A percentile compares a stretch with the other conserved stretches of the same genome.
Evolutionary conservation across 1,140 invertebrate genomes (phyloP).

Genomic region (Heliconius eleuchia): DNA sequence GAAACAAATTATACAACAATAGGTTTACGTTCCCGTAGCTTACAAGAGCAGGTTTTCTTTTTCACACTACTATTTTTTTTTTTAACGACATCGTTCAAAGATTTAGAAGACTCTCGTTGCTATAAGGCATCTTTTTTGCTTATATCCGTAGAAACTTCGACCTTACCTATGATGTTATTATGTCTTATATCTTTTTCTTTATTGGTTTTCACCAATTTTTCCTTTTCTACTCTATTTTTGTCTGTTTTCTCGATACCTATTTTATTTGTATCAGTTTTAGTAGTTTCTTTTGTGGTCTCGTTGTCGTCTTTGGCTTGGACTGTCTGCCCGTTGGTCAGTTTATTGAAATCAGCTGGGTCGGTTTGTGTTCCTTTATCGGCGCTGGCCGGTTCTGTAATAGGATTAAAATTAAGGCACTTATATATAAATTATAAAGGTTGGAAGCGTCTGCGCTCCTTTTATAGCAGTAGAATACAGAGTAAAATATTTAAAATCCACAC

Average conservation of each 20-base stretch:
- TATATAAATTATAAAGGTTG: neutral
- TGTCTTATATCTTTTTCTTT: slow-evolving; percentile 22
- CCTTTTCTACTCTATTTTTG: slow-evolving; percentile 16
- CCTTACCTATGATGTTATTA: slow-evolving; percentile 38
- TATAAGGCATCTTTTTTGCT: slow-evolving; percentile 64
- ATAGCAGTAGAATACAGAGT: too few species aligned
- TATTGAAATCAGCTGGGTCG: slow-evolving; percentile 58
- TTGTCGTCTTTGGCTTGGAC: slow-evolving; percentile 45
- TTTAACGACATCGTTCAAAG: slow-evolving; percentile 53
- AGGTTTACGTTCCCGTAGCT: slow-evolving; percentile 63
- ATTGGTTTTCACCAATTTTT: neutral
- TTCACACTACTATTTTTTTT: slow-evolving; percentile 59
- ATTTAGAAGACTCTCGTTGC: slow-evolving; percentile 68
- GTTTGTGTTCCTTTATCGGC: slow-evolving; percentile 70
- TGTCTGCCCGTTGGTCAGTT: slow-evolving; percentile 62
- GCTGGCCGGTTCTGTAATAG: slow-evolving; percentile 55
- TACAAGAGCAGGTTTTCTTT: slow-evolving; percentile 71
- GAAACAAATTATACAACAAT: slow-evolving; percentile 40
- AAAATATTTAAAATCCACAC: too few species aligned
- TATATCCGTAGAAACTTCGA: slow-evolving; percentile 40
- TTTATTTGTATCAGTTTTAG: slow-evolving; percentile 30
- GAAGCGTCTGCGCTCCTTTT: too few species aligned
- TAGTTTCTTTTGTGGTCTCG: slow-evolving; percentile 43
- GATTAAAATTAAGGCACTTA: neutral
- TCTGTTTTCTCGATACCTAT: slow-evolving; percentile 16